Evolutionary conservation across 2,888 invertebrate species (phyloP).

Genomic region (Caenorhabditis afra): DNA sequence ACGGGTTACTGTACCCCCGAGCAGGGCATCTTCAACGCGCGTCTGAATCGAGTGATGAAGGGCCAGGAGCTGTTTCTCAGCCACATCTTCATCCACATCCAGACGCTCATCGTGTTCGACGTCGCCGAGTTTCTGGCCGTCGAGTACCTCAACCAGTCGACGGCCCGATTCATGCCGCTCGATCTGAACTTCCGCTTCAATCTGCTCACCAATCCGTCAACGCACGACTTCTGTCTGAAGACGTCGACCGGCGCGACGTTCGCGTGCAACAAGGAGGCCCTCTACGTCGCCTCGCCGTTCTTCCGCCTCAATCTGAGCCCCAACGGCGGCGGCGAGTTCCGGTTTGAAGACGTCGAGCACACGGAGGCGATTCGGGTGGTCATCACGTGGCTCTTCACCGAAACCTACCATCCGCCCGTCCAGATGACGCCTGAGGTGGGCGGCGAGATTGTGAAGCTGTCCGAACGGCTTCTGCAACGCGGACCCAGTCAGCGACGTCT

Average conservation of each 20-base stretch:
- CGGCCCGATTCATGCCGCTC: conserved; percentile 30
- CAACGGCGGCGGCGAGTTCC: neutral
- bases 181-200: conserved; percentile 38
- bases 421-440: conserved; percentile 31
- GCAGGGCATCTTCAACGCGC: neutral
- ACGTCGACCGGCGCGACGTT: neutral
- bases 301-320: conserved; percentile 22
- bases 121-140: conserved; percentile 16
- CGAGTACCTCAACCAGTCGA: conserved; percentile 22
- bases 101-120: conserved; percentile 20
- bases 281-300: conserved; percentile 29
- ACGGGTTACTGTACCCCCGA: conserved; percentile 40
- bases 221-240: conserved; percentile 20
- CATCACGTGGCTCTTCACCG: conserved; percentile 33
- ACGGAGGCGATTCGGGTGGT: conserved; percentile 32
- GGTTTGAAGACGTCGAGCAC: conserved; percentile 1
- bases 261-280: conserved; percentile 38
- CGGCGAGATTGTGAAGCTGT: conserved; percentile 17
- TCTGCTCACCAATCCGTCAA: conserved; percentile 29
- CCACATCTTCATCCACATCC: conserved; percentile 8
- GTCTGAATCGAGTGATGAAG: no score
- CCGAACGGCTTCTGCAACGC: conserved; percentile 17
- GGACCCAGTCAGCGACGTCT: conserved; percentile 9
- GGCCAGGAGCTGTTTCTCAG: no score
- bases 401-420: conserved; percentile 25